Base-by-base conservation (phyloP, 2,113 vertebrate genomes). In the human (Homo sapiens) region DNA sequence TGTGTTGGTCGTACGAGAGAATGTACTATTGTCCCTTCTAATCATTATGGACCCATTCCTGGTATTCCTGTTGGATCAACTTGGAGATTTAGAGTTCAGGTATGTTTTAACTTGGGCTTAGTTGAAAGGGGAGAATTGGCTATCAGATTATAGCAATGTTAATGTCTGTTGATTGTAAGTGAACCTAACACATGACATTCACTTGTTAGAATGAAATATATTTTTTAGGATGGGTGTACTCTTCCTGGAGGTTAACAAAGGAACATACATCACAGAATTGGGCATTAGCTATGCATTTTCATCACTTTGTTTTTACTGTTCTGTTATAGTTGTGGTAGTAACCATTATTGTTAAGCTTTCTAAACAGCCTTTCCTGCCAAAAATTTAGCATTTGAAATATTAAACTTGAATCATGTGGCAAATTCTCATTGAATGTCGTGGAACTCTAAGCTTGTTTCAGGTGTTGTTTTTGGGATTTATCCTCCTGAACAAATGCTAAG, bases 31-130 rank as follows among this genome's bases (percentile, higher is more conserved):
- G 99, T 99, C 96, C 99, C 99, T 85, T 99, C 99, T 59, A 99
- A 99, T 98, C 99, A 99, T 96, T 99, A 99, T 97, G 99, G 99
- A 78, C 99, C 99, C 48, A 99, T 99, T 98, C 99, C 99, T 89
- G 99, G 99, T 50, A 98, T 99, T 98, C 99, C 99, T 95, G 99
- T 99, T 94, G 99, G 99, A 95, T 99, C 99, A 90, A 99, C 99
- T 7, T 99, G 99, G 99, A 99, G 99, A 97, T 99, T 99, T 98
- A 99, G 99, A 99, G 99, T 99, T 96, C 99, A 99, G 99, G 99
- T 99, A 98, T 81, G 96, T 96, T 97, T 96, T 89, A 92, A 17
- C 78, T 82, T 94, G 96, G 79, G 43, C 16, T 97, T 96, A 97
- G 3, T 66, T 96, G 52, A 97, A 85, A 98, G 52, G 40, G 92